Evolutionary conservation across 2,797 vertebrate genomes (phyloP).

Genomic region (Phrynocephalus forsythii): DNA sequence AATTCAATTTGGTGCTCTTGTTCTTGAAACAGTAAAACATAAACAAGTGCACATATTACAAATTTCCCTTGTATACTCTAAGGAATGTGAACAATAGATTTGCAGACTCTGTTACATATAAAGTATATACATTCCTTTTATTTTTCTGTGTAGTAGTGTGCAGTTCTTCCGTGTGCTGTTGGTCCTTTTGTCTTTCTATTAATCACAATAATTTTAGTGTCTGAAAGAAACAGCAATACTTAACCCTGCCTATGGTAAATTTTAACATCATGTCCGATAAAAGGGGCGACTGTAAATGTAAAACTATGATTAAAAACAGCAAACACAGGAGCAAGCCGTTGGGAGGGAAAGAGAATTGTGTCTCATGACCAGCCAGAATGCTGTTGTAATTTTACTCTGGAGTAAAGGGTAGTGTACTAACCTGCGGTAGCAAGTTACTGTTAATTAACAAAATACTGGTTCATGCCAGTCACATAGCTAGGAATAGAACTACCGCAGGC

Average conservation of each 20-base stretch:
- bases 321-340: neutral
- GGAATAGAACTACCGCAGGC: too few relatives aligned
- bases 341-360: neutral
- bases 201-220: neutral
- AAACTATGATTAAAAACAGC: constrained; percentile 17
- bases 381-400: too few relatives aligned
- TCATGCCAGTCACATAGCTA: too few relatives aligned
- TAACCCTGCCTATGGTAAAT: neutral
- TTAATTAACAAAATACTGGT: too few relatives aligned
- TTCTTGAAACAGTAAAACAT: constrained; percentile 13
- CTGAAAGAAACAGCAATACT: neutral
- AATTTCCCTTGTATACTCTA: neutral
- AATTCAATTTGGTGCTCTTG: neutral
- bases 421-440: too few relatives aligned
- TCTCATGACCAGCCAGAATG: neutral
- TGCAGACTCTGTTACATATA: neutral
- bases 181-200: neutral
- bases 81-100: neutral
- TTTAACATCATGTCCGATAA: neutral
- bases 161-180: neutral
- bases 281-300: neutral
- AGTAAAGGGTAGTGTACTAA: too few relatives aligned
- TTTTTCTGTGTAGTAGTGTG: neutral
- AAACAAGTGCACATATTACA: constrained; percentile 3
- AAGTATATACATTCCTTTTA: neutral